Evolutionary conservation across 1,140 invertebrate genomes (phyloP).

Genomic region (Zophobas atratus): DNA sequence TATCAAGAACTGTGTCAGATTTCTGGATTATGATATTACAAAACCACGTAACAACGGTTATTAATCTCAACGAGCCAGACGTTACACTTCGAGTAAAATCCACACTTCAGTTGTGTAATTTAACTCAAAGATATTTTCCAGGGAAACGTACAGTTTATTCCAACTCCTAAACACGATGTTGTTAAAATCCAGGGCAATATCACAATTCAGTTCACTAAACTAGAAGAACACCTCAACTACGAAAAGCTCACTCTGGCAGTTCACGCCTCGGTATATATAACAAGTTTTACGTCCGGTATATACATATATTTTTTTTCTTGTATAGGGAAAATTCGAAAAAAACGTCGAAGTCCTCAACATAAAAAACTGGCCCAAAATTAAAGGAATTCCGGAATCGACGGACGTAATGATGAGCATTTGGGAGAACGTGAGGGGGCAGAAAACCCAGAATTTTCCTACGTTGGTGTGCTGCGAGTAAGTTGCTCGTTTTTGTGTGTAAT

Average conservation of each 20-base stretch:
- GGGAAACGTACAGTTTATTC: no score
- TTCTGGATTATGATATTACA: slow-evolving; percentile 23
- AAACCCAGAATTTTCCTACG: not conserved
- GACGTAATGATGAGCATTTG: not conserved
- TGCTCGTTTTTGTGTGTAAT: no score
- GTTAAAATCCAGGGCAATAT: no score
- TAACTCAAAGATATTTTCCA: no score
- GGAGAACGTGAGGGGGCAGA: not conserved
- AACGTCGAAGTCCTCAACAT: not conserved
- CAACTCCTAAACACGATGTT: no score
- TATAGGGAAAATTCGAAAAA: not conserved
- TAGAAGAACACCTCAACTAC: no score
- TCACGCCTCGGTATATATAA: no score
- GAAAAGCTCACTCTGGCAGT: no score
- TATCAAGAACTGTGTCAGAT: not conserved
- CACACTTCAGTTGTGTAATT: not conserved
- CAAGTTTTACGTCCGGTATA: no score
- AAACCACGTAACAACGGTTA: not conserved
- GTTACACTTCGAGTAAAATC: not conserved
- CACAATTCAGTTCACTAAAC: no score
- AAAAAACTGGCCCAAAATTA: slow-evolving; percentile 13
- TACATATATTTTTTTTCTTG: not conserved
- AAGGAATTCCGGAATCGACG: not conserved
- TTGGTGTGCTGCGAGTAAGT: slow-evolving; percentile 15
- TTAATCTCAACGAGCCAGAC: slow-evolving; percentile 12